Evolutionary conservation across 1,140 invertebrate species (phyloP), one percentile per base, ranked within the genome.

Genomic region (Pseudomyrmex sp.): DNA sequence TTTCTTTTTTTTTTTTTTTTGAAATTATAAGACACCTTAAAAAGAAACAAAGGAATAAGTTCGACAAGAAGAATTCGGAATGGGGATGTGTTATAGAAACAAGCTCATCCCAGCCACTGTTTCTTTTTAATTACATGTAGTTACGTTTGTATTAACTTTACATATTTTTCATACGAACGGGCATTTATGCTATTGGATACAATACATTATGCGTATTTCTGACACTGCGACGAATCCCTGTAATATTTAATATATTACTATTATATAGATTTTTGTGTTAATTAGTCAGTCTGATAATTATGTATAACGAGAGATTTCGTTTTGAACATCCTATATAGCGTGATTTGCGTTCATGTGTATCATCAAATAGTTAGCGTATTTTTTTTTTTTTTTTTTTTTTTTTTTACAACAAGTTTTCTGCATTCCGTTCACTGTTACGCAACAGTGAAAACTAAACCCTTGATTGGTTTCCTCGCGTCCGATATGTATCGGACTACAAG

Each of bases 91-190:
- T n/a, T 35, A 73, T 3, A 85, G 52, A 80, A 59, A 84, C 15
- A 52, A 44, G 46, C 83, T 83, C 23, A n/a, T 54, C 88, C 83
- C 82, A 89, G 88, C 85, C 85, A 89, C 86, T 90, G 87, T 89
- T 88, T 90, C 66, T 85, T 76, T 91, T 87, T 87, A 87, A 87
- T 85, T 80, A 83, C 90, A 74, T 89, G 2, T 76, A 84, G 74
- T 84, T 73, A 86, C 63, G 91, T 26, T 26, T 26, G 23, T 92
- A 91, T 90, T 92, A 92, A 92, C 91, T 90, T 89, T 90, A 92
- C 90, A 92, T 88, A 80, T 76, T 79, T 76, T 79, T 77, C 44
- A 83, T 88, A 89, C 88, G 85, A 91, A 91, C 77, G 48, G 48
- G 87, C 70, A 65, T 82, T 35, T 86, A 59, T 75, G 62, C 62